A percentile compares a stretch with the other conserved stretches of the same genome.
Evolutionary conservation across 2,797 vertebrate species (phyloP).

Genomic region (Malacoraja senta): DNA sequence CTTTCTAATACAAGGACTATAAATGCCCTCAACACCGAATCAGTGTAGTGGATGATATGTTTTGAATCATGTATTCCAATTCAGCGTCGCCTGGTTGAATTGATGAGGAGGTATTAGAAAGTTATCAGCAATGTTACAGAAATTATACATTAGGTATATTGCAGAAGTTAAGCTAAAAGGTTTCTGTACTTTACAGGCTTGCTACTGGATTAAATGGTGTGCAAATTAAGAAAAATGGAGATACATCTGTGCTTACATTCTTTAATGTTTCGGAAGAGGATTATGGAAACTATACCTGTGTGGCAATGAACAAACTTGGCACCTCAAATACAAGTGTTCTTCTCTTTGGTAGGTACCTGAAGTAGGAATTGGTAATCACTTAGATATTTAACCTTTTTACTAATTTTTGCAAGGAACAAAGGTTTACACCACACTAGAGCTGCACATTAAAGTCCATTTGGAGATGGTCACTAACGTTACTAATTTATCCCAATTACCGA

Average conservation of each 20-base stretch:
- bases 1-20: background rate
- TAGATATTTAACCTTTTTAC: background rate
- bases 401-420: background rate
- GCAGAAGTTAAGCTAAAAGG: background rate
- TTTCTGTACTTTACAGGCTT: constrained; percentile 61
- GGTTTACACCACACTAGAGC: background rate
- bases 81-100: background rate
- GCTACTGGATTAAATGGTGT: constrained; percentile 71
- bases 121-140: background rate
- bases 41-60: background rate
- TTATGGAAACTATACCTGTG: constrained; percentile 92
- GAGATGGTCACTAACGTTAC: background rate
- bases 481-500: background rate
- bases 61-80: background rate
- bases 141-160: background rate
- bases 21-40: background rate
- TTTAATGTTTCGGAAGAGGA: constrained; percentile 88
- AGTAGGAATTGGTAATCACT: background rate
- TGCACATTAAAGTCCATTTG: too few species aligned
- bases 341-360: constrained; percentile 75
- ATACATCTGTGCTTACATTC: constrained; percentile 81
- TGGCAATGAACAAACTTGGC: constrained; percentile 86
- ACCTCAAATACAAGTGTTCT: constrained; percentile 83
- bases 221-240: constrained; percentile 72
- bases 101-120: background rate